A percentile compares a stretch with the other conserved stretches of the same genome.
Evolutionary conservation across 2,113 vertebrate species (phyloP).

Genomic region (Perca fluviatilis): DNA sequence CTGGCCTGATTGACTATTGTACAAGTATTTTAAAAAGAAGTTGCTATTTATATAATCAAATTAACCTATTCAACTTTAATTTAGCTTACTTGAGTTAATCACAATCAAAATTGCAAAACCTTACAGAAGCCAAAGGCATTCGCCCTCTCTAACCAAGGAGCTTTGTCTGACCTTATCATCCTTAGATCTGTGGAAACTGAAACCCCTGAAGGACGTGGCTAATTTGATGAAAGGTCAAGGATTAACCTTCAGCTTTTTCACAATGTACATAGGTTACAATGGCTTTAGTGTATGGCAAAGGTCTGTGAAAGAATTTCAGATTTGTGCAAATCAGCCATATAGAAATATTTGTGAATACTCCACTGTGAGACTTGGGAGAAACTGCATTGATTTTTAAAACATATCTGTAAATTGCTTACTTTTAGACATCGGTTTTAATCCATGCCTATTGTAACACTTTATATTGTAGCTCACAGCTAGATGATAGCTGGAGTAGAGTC

Average conservation of each 20-base stretch:
- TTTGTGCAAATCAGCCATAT: neutral
- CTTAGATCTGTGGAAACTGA: constrained; percentile 67
- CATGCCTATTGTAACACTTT: neutral
- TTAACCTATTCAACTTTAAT: neutral
- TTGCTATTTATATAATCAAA: neutral
- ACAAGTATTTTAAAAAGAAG: neutral
- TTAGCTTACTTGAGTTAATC: neutral
- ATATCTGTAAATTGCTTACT: neutral
- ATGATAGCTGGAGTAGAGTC: neutral
- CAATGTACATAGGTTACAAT: constrained; percentile 1
- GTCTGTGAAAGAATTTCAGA: neutral
- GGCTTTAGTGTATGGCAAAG: constrained; percentile 2
- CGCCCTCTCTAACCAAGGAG: constrained; percentile 14
- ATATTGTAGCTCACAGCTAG: neutral
- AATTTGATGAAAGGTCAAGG: constrained; percentile 65
- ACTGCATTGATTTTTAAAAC: neutral
- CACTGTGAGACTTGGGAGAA: neutral
- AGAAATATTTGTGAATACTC: neutral
- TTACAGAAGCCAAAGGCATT: constrained; percentile 29
- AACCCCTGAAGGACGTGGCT: constrained; percentile 49
- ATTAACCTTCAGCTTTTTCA: constrained; percentile 49
- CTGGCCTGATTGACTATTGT: neutral
- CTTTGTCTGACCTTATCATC: constrained; percentile 63
- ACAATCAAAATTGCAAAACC: constrained; percentile 1
- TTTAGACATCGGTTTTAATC: neutral